Base-by-base conservation (phyloP, 2,888 invertebrate species). In the Polyommatus icarus region DNA sequence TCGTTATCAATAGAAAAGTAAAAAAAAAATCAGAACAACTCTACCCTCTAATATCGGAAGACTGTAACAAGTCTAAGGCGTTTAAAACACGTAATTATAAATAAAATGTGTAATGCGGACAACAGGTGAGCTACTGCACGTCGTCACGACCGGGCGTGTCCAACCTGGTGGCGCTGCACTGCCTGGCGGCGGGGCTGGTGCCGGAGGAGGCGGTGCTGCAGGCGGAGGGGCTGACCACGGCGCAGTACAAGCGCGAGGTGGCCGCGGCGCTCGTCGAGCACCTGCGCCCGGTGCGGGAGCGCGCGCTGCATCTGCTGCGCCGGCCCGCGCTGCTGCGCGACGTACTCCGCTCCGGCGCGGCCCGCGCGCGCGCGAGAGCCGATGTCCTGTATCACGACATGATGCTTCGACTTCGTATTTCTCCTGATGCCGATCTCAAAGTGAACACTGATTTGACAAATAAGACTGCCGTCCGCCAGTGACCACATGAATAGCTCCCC, bases 101-200 rank as follows among this genome's bases (percentile, higher is more conserved):
- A 10, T 46, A 3, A 3, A 3, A 46, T 12, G 46, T 46, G 10
- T 46, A 10, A 10, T 46, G 46, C 10, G 46, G 46, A 2, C 10
- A 50, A 32, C 84, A 95, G 92, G 96, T 99, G 12, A 96, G 97
- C 15, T 99, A 95, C 89, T 97, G 98, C 82, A 97, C 97, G 1
- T 95, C 94, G 77, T 87, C 89, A 7, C 95, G 99, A 80, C 97
- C 98, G 0, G 99, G 98, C 36, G 97, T 99, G 20, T 95, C 98
- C 76, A 99, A 99, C 94, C 94, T 99, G 78, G 95, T 99, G 81
- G 94, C 95, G 78, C 97, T 99, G 80, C 98, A 98, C 92, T 96
- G 97, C 76, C 94, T 97, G 78, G 92, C 97, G 29, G 95, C 96
- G 24, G 97, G 95, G 73, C 93, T 95, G 88, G 87, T 95, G 76